phyloP scores from a whole-genome alignment of 2,888 invertebrate species.

The Spicauda simplicius region DNA sequence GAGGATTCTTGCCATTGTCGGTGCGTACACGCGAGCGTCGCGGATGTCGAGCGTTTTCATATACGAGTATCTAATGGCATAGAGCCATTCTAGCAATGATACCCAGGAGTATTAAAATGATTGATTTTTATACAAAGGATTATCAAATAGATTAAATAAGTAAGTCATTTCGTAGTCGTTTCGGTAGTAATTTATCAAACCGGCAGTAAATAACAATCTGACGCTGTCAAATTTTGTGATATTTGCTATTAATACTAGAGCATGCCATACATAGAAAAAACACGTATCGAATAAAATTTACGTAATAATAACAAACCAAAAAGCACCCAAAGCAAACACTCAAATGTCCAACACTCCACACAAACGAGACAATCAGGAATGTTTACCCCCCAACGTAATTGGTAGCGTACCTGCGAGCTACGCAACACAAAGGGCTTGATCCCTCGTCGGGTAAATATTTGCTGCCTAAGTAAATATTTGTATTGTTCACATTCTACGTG shows the following conservation, averaged over 20 bases:
- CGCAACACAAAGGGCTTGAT: conserved; percentile 30
- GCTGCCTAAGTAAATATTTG: conserved; percentile 24
- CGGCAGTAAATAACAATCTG: too few relatives aligned
- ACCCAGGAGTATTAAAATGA: not conserved
- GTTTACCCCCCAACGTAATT: conserved; percentile 30
- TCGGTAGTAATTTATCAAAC: too few relatives aligned
- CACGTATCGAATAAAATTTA: not conserved
- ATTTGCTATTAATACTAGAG: too few relatives aligned
- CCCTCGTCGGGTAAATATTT: conserved; percentile 31
- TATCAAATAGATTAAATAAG: too few relatives aligned
- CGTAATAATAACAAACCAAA: not conserved
- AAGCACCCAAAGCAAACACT: not conserved
- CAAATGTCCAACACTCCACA: conserved; percentile 18
- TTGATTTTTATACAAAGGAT: too few relatives aligned
- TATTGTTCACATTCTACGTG: conserved; percentile 15
- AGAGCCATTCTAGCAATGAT: too few relatives aligned
- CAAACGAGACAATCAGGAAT: conserved; percentile 20
- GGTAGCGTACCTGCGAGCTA: conserved; percentile 35
- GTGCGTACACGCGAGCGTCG: not conserved
- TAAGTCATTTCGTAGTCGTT: too few relatives aligned
- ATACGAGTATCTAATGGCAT: too few relatives aligned
- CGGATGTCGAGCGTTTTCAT: not conserved
- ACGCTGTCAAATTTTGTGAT: too few relatives aligned
- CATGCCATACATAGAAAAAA: too few relatives aligned
- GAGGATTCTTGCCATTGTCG: conserved; percentile 27